Evolutionary conservation across 2,113 vertebrate genomes (phyloP), one percentile per base, ranked within the genome.

Genomic region (Centropus unirufus): DNA sequence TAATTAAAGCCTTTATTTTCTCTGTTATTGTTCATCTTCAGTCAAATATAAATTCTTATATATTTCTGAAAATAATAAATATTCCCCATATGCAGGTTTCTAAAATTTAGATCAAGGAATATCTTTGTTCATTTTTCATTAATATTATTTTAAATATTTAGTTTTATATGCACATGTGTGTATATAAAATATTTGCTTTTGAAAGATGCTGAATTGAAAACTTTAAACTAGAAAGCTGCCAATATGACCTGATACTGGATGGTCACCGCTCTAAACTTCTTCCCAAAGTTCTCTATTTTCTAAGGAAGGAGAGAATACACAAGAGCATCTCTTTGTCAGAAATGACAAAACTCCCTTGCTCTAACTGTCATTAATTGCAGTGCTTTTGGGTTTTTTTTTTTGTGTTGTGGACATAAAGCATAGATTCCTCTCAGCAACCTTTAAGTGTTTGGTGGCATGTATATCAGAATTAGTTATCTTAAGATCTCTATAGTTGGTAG

Each of bases 1-100:
- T 96, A 97, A 98, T 98, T 98, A 97, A 96, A 94, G 75, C 92
- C 87, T 84, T 96, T 95, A 85, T 96, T 95, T 88, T 96, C 90
- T 95, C 92, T 94, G 92, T 91, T 97, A 92, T 89, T 98, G 92
- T 97, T 97, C 93, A 80, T 94, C 75, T 95, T 96, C 90, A 95
- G 36, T 96, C 94, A 97, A 95, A 97, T 90, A 64, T 89, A 84
- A 96, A 96, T 84, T 94, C 83, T 96, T 92, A 78, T 77, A 23
- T 74, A 92, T 89, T 94, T 87, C 90, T 90, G 93, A 92, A 96
- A 96, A 97, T 93, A 97, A 92, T 94, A 97, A 97, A 97, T 97
- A 97, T 95, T 97, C 92, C 64, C 81, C 75, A 72, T 91, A 84
- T 82, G 58, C 62, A 88, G 51, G 59, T 87, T 92, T 86, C 64